Conservation (phyloP, 92 coral and sea anemone species). For the Galaxea fascicularis region DNA sequence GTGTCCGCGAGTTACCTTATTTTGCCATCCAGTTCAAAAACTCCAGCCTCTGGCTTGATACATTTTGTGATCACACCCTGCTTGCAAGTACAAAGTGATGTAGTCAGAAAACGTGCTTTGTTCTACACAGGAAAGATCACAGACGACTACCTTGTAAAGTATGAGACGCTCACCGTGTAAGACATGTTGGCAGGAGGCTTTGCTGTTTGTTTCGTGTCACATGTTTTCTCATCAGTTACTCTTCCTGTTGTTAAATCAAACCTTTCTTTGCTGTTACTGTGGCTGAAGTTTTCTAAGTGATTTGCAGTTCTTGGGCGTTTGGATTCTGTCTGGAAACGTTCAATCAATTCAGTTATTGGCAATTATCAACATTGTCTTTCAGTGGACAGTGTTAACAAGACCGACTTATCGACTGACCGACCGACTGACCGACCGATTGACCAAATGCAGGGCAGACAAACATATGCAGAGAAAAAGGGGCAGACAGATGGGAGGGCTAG, state of each 20-base stretch:
- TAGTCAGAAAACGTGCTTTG: not conserved
- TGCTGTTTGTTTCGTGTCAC: not conserved
- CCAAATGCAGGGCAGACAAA: not conserved
- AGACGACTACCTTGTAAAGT: not conserved
- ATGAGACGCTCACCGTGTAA: constrained; percentile 6
- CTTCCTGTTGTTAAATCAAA: not conserved
- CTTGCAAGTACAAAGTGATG: not conserved
- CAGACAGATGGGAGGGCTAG: no score
- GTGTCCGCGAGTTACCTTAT: constrained; percentile 56
- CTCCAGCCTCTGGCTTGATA: constrained; percentile 77
- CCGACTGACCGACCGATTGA: not conserved
- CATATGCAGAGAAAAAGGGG: no score
- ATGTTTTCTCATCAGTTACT: not conserved
- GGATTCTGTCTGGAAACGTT: constrained; percentile 2
- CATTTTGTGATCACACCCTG: constrained; percentile 86
- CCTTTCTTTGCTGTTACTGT: not conserved
- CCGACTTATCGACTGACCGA: not conserved
- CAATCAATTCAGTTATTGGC: not conserved
- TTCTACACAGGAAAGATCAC: no score
- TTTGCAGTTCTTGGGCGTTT: constrained; percentile 20
- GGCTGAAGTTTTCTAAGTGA: not conserved
- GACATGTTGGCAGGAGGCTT: constrained; percentile 24
- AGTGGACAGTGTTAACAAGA: not conserved
- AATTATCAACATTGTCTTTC: not conserved
- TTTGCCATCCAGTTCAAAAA: constrained; percentile 87